Evolutionary conservation across 2,113 vertebrate genomes (phyloP).

Genomic region (Turdus rufiventris): DNA sequence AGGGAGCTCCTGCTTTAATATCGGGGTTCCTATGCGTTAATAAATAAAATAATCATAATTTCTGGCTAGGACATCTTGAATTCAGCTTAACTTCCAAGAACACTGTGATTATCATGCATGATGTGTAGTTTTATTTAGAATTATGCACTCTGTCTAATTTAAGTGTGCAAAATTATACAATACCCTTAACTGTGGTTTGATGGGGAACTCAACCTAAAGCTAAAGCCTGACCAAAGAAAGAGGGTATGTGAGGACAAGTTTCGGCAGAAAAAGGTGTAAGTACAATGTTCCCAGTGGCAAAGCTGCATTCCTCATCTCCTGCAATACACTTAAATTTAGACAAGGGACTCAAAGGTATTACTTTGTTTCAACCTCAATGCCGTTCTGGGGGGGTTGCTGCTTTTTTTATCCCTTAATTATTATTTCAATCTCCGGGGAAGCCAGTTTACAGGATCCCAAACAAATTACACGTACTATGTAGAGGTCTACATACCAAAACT

Average conservation of each 20-base stretch:
- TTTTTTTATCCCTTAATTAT: background rate
- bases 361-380: background rate
- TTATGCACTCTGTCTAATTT: constrained; percentile 41
- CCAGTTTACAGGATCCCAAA: background rate
- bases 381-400: background rate
- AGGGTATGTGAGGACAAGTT: constrained; percentile 36
- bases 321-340: constrained; percentile 1
- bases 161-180: constrained; percentile 60
- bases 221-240: constrained; percentile 18
- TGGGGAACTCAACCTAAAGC: constrained; percentile 41
- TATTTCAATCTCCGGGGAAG: background rate
- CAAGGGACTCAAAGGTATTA: background rate
- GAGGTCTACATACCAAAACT: background rate
- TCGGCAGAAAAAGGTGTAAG: background rate
- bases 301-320: constrained; percentile 13
- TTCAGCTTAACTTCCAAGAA: constrained; percentile 13
- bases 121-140: constrained; percentile 33
- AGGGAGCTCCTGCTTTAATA: constrained; percentile 11
- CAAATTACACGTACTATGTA: background rate
- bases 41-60: background rate
- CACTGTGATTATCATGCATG: constrained; percentile 20
- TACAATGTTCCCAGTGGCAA: background rate
- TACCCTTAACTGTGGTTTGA: constrained; percentile 38
- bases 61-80: constrained; percentile 6
- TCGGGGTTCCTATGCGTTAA: background rate